Evolutionary conservation across 2,113 vertebrate genomes (phyloP).

Genomic region (Chascanopsetta lugubris): DNA sequence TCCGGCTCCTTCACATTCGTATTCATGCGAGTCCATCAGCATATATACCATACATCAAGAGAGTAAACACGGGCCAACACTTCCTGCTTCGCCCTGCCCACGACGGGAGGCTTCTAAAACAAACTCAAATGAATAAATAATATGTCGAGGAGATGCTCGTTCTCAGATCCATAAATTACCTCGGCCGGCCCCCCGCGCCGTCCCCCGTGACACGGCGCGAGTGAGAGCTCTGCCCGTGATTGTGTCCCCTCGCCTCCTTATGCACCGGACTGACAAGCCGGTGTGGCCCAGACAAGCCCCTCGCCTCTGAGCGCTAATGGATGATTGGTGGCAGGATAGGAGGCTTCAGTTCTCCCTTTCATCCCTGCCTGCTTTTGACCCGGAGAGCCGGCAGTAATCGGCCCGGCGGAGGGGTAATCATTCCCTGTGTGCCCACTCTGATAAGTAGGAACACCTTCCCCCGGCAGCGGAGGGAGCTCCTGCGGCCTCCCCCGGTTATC

Average conservation of each 20-base stretch:
- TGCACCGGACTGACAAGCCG: conserved; percentile 82
- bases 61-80: conserved; percentile 67
- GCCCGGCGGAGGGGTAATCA: conserved; percentile 95
- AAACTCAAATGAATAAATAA: conserved; percentile 76
- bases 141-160: conserved; percentile 56
- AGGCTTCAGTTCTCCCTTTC: conserved; percentile 93
- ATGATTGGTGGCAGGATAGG: conserved; percentile 93
- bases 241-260: conserved; percentile 63
- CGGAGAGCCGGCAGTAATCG: conserved; percentile 92
- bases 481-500: conserved; percentile 91
- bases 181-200: conserved; percentile 38
- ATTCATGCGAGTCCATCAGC: conserved; percentile 62
- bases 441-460: conserved; percentile 97
- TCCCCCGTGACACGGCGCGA: conserved; percentile 55
- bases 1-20: conserved; percentile 48
- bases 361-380: conserved; percentile 97
- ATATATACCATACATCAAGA: conserved; percentile 71
- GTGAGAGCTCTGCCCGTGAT: conserved; percentile 58
- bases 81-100: conserved; percentile 50
- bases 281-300: conserved; percentile 76
- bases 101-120: conserved; percentile 65
- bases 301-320: conserved; percentile 90
- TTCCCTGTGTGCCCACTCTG: conserved; percentile 97
- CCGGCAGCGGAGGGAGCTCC: conserved; percentile 85
- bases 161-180: conserved; percentile 68